Base-by-base conservation (phyloP, 2,888 invertebrate genomes). In the Zelleria hepariella region DNA sequence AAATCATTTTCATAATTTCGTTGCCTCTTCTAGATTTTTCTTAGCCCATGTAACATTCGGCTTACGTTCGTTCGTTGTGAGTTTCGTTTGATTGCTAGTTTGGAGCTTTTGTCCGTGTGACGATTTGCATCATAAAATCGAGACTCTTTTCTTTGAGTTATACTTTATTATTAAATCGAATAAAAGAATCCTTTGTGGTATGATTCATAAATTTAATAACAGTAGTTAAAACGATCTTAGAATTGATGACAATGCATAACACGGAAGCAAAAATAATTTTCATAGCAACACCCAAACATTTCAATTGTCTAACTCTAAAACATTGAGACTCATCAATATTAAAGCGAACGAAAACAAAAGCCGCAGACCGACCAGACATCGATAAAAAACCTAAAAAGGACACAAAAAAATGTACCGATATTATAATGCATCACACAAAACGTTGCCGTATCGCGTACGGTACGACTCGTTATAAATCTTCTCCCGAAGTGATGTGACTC, bases 391-490 rank as follows among this genome's bases (percentile, higher is more conserved):
- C 48, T 57, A 47, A 57, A 57, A 58, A 49, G 25, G 27, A 42
- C 10, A 15, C 10, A 52, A 52, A 58, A 58, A 52, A 26, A 56
- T 18, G 32, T n/a, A 24, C 79, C 76, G 72, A 75, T 76, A 80
- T 78, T 78, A 78, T 81, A 77, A 78, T 76, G 80, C 81, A 79
- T 81, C 80, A 78, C 32, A 42, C 77, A 80, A 80, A 76, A 78
- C 75, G 78, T 75, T 79, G 77, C 81, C 70, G 74, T 77, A 80
- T 76, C 78, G 77, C 66, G 67, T 71, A 73, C 73, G 77, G 68
- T 69, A 63, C 70, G 71, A 64, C 47, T n/a, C n/a, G n/a, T 53
- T 54, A 58, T 87, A 86, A 86, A 86, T 87, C 87, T 86, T 85
- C 86, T 86, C 85, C 73, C 72, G 74, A 65, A 71, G 73, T 71